A percentile compares a stretch with the other conserved stretches of the same genome.
Conservation (phyloP, 1,140 invertebrate genomes). For the Meloidogyne chitwoodi region DNA sequence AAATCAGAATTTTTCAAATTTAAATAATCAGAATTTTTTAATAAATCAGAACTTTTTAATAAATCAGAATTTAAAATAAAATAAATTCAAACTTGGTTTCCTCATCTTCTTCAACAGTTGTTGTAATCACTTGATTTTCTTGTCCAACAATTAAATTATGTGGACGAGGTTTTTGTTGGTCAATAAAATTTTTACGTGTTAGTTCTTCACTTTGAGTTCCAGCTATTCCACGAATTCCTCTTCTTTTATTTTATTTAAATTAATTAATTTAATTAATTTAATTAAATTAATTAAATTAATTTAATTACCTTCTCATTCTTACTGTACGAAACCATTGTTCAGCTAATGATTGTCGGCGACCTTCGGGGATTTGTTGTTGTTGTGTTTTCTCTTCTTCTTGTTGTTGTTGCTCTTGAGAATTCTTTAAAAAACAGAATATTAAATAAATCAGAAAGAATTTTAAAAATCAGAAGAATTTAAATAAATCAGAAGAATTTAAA, state of each 20-base stretch:
- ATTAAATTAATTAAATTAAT: not conserved
- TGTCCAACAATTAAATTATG: not conserved
- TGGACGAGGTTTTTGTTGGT: not conserved
- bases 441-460: too few relatives aligned
- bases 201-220: not conserved
- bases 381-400: not conserved
- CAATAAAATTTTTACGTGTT: not conserved
- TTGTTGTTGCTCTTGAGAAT: not conserved
- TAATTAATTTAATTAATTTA: not conserved
- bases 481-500: too few relatives aligned
- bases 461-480: not conserved
- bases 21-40: too few relatives aligned
- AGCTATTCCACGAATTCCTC: not conserved
- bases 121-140: not conserved
- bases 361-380: not conserved
- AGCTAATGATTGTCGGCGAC: conserved; percentile 8
- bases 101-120: not conserved
- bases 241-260: not conserved
- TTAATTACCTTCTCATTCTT: not conserved
- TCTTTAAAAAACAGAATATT: too few relatives aligned
- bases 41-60: not conserved
- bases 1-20: too few relatives aligned
- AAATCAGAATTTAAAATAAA: too few relatives aligned
- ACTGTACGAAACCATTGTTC: conserved; percentile 21
- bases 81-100: not conserved